Base-by-base conservation (phyloP, 2,113 vertebrate species). In the Meleagris gallopavo region DNA sequence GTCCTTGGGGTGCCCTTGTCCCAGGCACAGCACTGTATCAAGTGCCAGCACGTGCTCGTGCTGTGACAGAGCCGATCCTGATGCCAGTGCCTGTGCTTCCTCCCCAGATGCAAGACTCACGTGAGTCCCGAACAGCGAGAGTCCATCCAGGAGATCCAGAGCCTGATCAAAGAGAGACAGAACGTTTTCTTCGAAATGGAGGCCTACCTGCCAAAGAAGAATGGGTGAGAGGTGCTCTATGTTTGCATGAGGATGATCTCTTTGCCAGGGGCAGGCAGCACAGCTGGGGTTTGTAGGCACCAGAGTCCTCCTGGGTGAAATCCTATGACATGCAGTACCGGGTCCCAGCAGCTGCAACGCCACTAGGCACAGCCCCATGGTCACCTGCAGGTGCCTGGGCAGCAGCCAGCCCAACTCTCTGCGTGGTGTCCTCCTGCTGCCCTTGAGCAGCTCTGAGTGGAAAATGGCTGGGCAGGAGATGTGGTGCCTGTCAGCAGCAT, bases 111-210 rank as follows among this genome's bases (percentile, higher is more conserved):
- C 96, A 98, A 95, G 82, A 93, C 95, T 87, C 90, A 86, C 1
- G 36, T 83, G 5, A 94, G 94, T 9, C 95, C 95, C 1, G 98
- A 98, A 16, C 97, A 98, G 34, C n/a, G 78, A 3, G 78, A 75
- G 5, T 94, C 94, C 12, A 73, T 98, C 11, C 96, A 96, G 38
- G 97, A 98, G 77, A 98, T 99, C 15, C 98, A 98, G 94, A 97
- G 93, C 79, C 97, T 98, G 71, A 98, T 99, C 48, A 98, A 98
- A 83, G 98, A 98, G 32, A 95, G 98, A 79, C 98, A 98, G 78
- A 98, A 97, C 1, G 91, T 97, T n/a, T 99, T 99, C 96, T 98
- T 97, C 32, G 99, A 99, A 94, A 99, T 99, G 99, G 99, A 99
- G 73, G 97, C 99, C 55, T 99, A 99, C 46, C 97, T 99, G 95